These are phyloP conservation scores for Muschampia plurimacula DNA, from an alignment of 2,888 invertebrate genomes.

Conservation along the genomic window DNA sequence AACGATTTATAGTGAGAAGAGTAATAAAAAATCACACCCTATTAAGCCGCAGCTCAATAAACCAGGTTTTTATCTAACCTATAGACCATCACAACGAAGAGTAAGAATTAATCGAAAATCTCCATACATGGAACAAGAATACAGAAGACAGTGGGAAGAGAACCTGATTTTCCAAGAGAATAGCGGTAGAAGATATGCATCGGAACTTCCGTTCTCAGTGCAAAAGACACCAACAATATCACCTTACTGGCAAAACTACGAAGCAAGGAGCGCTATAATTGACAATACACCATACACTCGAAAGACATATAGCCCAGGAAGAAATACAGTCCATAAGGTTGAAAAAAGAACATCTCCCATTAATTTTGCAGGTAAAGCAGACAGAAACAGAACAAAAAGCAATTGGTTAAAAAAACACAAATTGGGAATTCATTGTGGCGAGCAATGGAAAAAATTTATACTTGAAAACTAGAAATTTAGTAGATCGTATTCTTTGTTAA, in stretches of 20 bases:
- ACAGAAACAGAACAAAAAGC: constrained; percentile 49
- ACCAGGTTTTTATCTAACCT: constrained; percentile 11
- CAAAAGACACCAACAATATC: constrained; percentile 34
- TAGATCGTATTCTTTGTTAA: neutral
- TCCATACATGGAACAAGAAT: constrained; percentile 70
- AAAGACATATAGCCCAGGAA: constrained; percentile 1
- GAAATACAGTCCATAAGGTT: neutral
- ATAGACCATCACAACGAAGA: constrained; percentile 17
- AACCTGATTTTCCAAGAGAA: constrained; percentile 56
- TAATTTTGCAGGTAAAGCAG: constrained; percentile 13
- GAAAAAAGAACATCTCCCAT: constrained; percentile 11
- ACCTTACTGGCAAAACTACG: constrained; percentile 54
- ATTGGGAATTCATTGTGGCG: constrained; percentile 56
- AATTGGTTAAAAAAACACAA: constrained; percentile 65
- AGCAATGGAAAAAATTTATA: constrained; percentile 64
- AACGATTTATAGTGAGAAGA: constrained; percentile 63
- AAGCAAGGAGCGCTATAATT: constrained; percentile 55
- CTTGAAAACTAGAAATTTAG: constrained; percentile 52
- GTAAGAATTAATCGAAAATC: constrained; percentile 41
- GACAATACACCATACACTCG: constrained; percentile 10
- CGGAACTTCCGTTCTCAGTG: constrained; percentile 48
- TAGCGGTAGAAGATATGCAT: constrained; percentile 46
- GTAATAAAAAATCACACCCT: constrained; percentile 23
- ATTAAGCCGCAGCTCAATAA: constrained; percentile 9
- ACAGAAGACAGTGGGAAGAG: constrained; percentile 66